A percentile compares a stretch with the other conserved stretches of the same genome.
These are phyloP conservation scores for Chrysocyon brachyurus DNA, from an alignment of 2,797 vertebrate species.

Conservation along the genomic window DNA sequence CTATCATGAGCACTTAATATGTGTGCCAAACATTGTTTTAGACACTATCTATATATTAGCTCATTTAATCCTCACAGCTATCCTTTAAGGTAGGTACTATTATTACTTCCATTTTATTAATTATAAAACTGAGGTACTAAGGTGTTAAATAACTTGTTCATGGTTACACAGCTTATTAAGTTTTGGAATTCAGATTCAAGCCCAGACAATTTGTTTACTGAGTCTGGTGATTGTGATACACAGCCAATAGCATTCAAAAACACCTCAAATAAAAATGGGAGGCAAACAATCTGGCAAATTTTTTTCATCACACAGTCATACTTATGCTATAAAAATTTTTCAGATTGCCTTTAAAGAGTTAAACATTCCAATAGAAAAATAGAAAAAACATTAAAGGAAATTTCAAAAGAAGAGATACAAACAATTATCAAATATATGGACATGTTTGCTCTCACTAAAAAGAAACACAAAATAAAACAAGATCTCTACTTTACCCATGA, in stretches of 20 bases:
- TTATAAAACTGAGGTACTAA: background rate
- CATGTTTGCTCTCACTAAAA: constrained; percentile 18
- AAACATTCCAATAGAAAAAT: background rate
- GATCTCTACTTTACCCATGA: background rate
- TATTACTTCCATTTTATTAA: background rate
- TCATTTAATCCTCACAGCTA: background rate
- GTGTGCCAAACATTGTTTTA: background rate
- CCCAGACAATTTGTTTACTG: background rate
- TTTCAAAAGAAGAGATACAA: background rate
- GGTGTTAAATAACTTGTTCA: background rate
- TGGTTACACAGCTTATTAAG: background rate
- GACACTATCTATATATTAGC: background rate
- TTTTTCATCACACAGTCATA: background rate
- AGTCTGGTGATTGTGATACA: background rate
- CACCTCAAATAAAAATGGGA: background rate
- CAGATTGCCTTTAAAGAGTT: constrained; percentile 29
- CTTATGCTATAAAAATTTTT: background rate
- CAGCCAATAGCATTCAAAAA: background rate
- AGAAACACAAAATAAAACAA: constrained; percentile 25
- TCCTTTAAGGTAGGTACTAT: background rate
- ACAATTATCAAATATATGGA: background rate
- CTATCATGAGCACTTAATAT: background rate
- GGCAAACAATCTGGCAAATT: background rate
- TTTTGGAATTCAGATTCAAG: background rate
- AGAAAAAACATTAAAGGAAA: constrained; percentile 26